These are phyloP conservation scores for Pedionomus torquatus DNA, from an alignment of 2,113 vertebrate species.

Conservation along the genomic window DNA sequence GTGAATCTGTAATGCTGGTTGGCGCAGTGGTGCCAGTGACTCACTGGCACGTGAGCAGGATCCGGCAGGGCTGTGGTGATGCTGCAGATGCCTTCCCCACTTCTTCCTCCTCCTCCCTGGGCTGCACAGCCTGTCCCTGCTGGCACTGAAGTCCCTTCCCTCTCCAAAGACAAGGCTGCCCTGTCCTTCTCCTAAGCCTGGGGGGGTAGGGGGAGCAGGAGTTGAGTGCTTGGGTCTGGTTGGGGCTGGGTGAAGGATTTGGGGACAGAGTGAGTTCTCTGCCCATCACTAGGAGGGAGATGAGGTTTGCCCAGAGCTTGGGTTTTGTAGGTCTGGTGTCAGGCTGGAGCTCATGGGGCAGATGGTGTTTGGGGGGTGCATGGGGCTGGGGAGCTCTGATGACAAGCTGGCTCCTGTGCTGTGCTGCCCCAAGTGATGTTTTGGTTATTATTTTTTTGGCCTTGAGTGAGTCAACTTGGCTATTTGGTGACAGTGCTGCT, in stretches of 20 bases:
- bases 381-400: neutral
- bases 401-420: neutral
- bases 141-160: neutral
- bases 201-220: rapidly evolving
- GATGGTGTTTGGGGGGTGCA: neutral
- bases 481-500: neutral
- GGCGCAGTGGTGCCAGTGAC: rapidly evolving
- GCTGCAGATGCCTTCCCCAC: neutral
- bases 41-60: neutral
- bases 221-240: rapidly evolving
- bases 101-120: neutral
- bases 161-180: neutral
- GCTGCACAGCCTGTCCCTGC: neutral
- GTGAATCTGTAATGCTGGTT: rapidly evolving
- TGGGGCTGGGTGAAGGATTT: neutral
- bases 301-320: neutral
- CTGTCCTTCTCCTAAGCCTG: neutral
- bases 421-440: neutral
- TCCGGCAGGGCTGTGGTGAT: neutral
- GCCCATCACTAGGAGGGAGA: rapidly evolving
- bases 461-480: neutral
- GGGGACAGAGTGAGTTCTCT: neutral
- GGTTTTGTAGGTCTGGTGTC: rapidly evolving
- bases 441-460: neutral
- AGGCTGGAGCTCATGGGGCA: neutral